Base-by-base conservation (phyloP, 2,888 invertebrate species). In the Melinopterus prodromus region DNA sequence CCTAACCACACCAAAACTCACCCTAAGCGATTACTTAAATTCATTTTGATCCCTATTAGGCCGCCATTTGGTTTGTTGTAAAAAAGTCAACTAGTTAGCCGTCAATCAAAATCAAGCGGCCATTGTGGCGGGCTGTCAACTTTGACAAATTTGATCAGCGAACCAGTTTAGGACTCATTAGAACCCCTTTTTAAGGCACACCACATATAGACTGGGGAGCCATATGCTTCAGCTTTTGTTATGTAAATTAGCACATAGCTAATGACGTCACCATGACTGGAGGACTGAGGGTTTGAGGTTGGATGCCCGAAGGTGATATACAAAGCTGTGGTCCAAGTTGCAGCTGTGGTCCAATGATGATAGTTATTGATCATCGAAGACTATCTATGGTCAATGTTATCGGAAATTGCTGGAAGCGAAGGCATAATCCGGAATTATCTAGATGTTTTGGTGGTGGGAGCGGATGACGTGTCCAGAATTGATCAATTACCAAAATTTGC, bases 401-500 rank as follows among this genome's bases (percentile, higher is more conserved):
- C 3, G 26, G 3, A 26, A 26, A 26, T 26, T 26, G 26, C 26
- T 26, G 3, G 26, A 26, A 26, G 26, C 3, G 26, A 26, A 1
- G 26, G 26, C 26, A 26, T 26, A 26, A 26, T 26, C 3, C 26
- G 26, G 26, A 26, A 26, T 26, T 26, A 26, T 26, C 26, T 26
- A 26, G 26, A 26, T 26, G 1, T 26, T 26, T 26, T 74, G 37
- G 37, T 74, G 26, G 35, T n/a, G 6, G 74, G 26, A 74, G 37
- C 26, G 35, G n/a, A 74, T 16, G 35, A 16, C 35, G 15, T 2
- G 71, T 74, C 53, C 53, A 53, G 53, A 53, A 75, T 78, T 78
- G 74, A 78, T 75, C 78, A 78, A 78, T 80, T 78, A 80, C 78
- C 78, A 76, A 79, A 71, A 77, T 77, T 80, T 83, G 82, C 84